Evolutionary conservation across 2,113 vertebrate genomes (phyloP), one percentile per base, ranked within the genome.

Genomic region (Daphoenositta chrysoptera): DNA sequence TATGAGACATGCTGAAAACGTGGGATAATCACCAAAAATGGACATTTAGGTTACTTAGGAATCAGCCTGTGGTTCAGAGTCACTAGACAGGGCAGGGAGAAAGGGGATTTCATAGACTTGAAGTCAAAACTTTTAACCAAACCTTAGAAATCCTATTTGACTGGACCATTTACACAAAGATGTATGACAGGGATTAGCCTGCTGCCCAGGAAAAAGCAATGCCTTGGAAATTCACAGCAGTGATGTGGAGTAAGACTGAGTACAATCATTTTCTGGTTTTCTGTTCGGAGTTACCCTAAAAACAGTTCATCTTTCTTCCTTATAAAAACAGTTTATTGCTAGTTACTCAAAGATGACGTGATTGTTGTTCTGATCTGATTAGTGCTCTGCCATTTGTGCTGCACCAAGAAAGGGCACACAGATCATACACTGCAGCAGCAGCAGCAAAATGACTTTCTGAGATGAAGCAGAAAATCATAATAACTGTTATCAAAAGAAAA

Each of bases 401-500:
- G 86, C 86, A 82, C 92, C 87, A 58, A 90, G 83, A 96, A 96
- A 96, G 93, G 92, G 53, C 94, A 71, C 96, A 42, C 77, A 69
- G 89, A 97, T 96, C 94, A 96, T 87, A 94, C 86, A 82, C 91
- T 45, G 87, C 93, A 76, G 90, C 94, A 95, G 88, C 92, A 94
- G 88, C 92, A 94, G 86, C 93, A 93, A 94, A 96, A 96, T 94
- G 15, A 87, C 81, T 96, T 96, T 95, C 93, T 96, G 97, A 97
- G 95, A 86, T 76, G 92, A 97, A 96, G 95, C 95, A 97, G 94
- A 97, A 97, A 97, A 97, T 96, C 80, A 39, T 94, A 93, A 92
- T 95, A 96, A 92, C 93, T 93, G 93, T 86, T 96, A 96, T 87
- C 92, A 97, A 97, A 91, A 91, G 75, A 96, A 97, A 97, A 96